Evolutionary conservation across 2,888 invertebrate genomes (phyloP).

Genomic region (Hypsopygia costalis): DNA sequence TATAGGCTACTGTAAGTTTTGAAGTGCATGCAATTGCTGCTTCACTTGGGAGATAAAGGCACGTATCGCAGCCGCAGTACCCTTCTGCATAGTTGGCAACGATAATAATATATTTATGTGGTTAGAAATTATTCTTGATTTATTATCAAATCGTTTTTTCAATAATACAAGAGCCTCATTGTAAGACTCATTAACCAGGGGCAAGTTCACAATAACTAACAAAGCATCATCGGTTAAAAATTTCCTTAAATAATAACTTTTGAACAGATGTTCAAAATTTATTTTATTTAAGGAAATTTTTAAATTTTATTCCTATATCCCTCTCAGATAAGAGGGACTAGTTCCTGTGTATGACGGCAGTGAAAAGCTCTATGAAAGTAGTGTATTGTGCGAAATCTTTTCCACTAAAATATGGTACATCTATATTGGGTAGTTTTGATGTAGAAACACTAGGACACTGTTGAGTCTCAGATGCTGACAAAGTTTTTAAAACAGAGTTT

Average conservation of each 20-base stretch:
- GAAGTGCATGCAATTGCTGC: conserved; percentile 14
- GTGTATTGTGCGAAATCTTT: conserved; percentile 15
- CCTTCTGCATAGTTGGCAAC: conserved; percentile 14
- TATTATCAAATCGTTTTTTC: conserved; percentile 15
- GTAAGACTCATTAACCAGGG: conserved; percentile 13
- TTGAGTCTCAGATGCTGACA: too few species aligned
- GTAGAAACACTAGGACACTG: not conserved
- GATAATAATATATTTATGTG: conserved; percentile 14
- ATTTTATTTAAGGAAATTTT: too few species aligned
- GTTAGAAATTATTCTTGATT: conserved; percentile 7
- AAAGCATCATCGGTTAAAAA: conserved; percentile 12
- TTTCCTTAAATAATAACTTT: conserved; percentile 15
- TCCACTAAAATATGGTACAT: conserved; percentile 13
- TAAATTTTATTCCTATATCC: too few species aligned
- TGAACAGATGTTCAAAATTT: conserved; percentile 17
- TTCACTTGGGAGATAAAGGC: conserved; percentile 12
- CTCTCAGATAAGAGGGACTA: conserved; percentile 7
- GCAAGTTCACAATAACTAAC: conserved; percentile 10
- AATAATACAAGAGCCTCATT: conserved; percentile 10
- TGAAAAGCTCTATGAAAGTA: conserved; percentile 17
- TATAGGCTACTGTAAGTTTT: conserved; percentile 7
- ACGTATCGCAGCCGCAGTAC: conserved; percentile 17
- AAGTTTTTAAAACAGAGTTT: too few species aligned
- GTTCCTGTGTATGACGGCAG: conserved; percentile 20
- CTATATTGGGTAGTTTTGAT: conserved; percentile 16